Conservation (phyloP, 2,888 invertebrate species). For the Cerastis leucographa region DNA sequence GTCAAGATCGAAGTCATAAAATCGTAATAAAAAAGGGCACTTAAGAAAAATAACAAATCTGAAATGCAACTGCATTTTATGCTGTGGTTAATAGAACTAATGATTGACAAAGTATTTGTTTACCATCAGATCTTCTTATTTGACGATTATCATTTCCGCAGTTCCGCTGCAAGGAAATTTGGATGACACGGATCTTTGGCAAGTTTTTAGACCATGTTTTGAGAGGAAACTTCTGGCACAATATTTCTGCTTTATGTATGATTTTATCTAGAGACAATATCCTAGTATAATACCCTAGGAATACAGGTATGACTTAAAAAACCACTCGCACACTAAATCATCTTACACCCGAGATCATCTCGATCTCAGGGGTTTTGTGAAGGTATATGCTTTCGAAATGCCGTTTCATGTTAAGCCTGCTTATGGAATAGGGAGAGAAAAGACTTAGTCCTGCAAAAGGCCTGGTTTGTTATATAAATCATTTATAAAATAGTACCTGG, state of each 20-base stretch:
- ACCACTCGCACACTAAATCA: not conserved
- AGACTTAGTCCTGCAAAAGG: not conserved
- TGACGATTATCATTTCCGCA: not conserved
- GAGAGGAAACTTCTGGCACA: not conserved
- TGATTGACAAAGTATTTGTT: conserved; percentile 13
- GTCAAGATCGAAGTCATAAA: not conserved
- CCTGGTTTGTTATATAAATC: no score
- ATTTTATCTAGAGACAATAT: not conserved
- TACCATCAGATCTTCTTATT: conserved; percentile 32
- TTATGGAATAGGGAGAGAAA: not conserved
- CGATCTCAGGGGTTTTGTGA: not conserved
- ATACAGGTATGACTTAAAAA: not conserved
- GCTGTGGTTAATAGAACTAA: not conserved
- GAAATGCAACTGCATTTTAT: not conserved
- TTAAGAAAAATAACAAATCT: not conserved
- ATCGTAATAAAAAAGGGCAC: not conserved
- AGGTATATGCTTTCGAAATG: not conserved
- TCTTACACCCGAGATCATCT: not conserved
- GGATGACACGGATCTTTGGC: not conserved
- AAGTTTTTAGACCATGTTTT: not conserved
- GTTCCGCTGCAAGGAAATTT: not conserved
- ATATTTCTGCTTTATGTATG: not conserved
- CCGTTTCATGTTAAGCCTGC: not conserved
- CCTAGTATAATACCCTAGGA: not conserved
- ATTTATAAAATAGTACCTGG: no score